A percentile compares a stretch with the other conserved stretches of the same genome.
Conservation (phyloP, 2,888 invertebrate genomes). For the Athalia circularis region DNA sequence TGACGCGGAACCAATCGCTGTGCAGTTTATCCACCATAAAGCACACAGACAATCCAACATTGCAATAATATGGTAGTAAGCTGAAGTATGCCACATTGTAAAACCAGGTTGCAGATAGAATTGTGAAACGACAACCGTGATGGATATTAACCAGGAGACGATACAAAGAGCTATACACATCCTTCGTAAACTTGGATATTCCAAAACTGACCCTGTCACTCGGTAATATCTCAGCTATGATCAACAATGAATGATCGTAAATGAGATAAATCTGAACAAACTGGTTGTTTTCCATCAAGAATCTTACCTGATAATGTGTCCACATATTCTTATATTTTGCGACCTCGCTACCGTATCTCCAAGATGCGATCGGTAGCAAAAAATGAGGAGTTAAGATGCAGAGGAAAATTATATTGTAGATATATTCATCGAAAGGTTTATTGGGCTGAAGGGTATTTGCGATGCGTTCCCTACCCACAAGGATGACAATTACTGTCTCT, state of each 20-base stretch:
- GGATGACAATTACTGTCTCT: conserved; percentile 78
- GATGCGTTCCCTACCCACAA: conserved; percentile 73
- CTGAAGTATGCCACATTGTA: conserved; percentile 83
- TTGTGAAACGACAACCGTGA: conserved; percentile 81
- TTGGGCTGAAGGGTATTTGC: conserved; percentile 73
- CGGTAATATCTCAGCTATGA: conserved; percentile 79
- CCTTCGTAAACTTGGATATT: conserved; percentile 80
- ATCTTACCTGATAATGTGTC: conserved; percentile 82
- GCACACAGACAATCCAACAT: conserved; percentile 85
- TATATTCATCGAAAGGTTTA: conserved; percentile 84
- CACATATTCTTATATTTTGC: conserved; percentile 88
- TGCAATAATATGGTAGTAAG: conserved; percentile 84
- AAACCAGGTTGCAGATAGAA: conserved; percentile 84
- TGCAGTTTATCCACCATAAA: conserved; percentile 82
- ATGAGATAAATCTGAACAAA: neutral
- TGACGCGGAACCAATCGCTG: conserved; percentile 80
- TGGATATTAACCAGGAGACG: conserved; percentile 81
- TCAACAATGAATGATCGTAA: neutral
- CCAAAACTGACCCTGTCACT: conserved; percentile 80
- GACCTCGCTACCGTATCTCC: conserved; percentile 83
- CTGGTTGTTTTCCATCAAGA: neutral
- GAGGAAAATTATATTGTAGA: conserved; percentile 84
- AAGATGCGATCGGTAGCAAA: conserved; percentile 81
- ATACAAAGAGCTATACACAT: conserved; percentile 81
- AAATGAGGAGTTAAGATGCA: conserved; percentile 84